Base-by-base conservation (phyloP, 2,113 vertebrate species). In the Theropithecus gelada region DNA sequence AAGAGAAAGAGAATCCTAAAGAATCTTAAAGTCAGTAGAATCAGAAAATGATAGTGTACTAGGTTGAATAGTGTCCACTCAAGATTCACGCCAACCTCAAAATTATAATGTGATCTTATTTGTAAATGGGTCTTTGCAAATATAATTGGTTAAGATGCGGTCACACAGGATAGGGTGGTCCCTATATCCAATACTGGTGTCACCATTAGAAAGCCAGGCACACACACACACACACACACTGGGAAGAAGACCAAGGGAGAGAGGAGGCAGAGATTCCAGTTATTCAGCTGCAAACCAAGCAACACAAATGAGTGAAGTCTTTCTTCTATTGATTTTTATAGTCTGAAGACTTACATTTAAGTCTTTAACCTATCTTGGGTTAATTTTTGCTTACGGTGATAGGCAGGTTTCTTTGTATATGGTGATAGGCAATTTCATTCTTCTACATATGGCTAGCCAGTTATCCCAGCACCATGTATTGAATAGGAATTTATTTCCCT, bases 211-310 rank as follows among this genome's bases (percentile, higher is more conserved):
- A 94, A 32, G 8, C 9, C 35, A 72, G 7, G 11, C 14, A 2
- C 7, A 61, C 1, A 3, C 23, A 2, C 7, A 61, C 1, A 4
- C 23, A 82, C 18, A 73, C 5, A 27, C 1, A 25, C 27, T 32
- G 70, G 13, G 27, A 38, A 90, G n/a, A 32, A 90, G 30, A 20
- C 16, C 5, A 6, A 76, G 32, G 11, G 11, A 3, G 23, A 25
- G 82, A 6, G 18, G 5, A 82, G 8, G 43, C 52, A 35, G 6
- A 38, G 0, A 57, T 38, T 80, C 59, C n/a, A 9, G 0, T 35
- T 64, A 40, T 16, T 3, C 8, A 40, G 25, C 1, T 25, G 8
- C 25, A 35, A 57, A 81, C 3, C 52, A 57, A 59, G n/a, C 55
- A 27, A 82, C n/a, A 3, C 13, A 82, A 27, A 59, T 59, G 7